Evolutionary conservation across 2,113 vertebrate species (phyloP).

Genomic region (Leucopsar rothschildi): DNA sequence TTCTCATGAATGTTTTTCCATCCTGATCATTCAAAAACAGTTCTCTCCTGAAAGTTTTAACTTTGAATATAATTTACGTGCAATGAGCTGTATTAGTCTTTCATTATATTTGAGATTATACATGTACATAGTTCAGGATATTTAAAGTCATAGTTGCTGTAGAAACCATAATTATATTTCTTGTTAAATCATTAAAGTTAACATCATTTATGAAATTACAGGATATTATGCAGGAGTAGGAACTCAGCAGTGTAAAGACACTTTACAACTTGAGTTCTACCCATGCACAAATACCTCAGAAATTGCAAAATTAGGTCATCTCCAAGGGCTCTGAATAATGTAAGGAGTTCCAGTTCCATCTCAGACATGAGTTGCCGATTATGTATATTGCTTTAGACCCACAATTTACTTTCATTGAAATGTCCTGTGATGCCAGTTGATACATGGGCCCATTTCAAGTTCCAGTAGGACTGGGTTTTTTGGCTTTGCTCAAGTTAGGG

Average conservation of each 20-base stretch:
- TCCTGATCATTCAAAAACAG: not conserved
- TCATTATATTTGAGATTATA: conserved; percentile 41
- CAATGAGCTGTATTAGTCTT: not conserved
- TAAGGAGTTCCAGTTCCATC: not conserved
- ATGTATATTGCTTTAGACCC: not conserved
- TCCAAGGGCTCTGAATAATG: not conserved
- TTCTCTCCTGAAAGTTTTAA: not conserved
- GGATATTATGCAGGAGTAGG: not conserved
- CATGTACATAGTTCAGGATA: conserved; percentile 13
- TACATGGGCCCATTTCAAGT: rapidly evolving
- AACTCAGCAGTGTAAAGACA: not conserved
- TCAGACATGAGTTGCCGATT: not conserved
- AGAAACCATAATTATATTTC: conserved; percentile 46
- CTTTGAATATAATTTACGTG: not conserved
- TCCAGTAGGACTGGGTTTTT: not conserved
- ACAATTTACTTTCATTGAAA: not conserved
- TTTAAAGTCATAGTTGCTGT: conserved; percentile 21
- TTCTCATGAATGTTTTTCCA: not conserved
- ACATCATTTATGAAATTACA: conserved; percentile 29
- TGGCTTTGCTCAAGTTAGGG: not conserved
- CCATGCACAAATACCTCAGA: not conserved
- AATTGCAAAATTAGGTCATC: not conserved
- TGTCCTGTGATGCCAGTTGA: not conserved
- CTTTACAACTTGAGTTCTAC: not conserved
- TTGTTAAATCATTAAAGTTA: conserved; percentile 46